A percentile compares a stretch with the other conserved stretches of the same genome.
Conservation (phyloP, 2,113 vertebrate genomes). For the Ceyx cyanopectus region DNA sequence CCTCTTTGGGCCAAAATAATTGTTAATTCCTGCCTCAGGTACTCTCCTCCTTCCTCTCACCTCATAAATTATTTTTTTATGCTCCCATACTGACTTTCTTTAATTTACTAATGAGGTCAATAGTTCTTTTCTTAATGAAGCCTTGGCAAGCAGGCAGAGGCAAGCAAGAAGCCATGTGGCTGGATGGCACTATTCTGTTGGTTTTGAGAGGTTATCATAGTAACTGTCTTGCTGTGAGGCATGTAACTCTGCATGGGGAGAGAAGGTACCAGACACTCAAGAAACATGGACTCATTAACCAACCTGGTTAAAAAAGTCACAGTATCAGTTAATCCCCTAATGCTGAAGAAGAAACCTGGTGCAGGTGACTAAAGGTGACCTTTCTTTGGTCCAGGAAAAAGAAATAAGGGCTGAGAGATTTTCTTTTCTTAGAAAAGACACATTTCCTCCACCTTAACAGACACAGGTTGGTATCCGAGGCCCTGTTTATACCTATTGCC, state of each 20-base stretch:
- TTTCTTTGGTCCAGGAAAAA: not conserved
- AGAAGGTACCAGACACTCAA: not conserved
- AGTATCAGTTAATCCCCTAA: not conserved
- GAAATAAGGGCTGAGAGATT: not conserved
- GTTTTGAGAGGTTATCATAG: accelerated
- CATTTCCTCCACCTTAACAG: not conserved
- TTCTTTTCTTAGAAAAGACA: not conserved
- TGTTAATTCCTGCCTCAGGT: not conserved
- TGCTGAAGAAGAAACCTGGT: not conserved
- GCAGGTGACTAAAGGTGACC: accelerated
- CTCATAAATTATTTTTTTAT: not conserved
- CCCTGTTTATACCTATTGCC: not conserved
- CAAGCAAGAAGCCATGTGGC: not conserved
- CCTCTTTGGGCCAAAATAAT: not conserved
- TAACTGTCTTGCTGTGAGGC: not conserved
- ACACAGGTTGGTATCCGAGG: not conserved
- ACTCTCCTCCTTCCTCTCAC: not conserved
- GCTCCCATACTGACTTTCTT: not conserved
- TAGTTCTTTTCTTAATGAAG: not conserved
- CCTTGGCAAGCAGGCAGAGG: not conserved
- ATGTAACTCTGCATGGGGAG: not conserved
- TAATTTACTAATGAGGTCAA: not conserved
- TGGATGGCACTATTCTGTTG: not conserved
- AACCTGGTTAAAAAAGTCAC: not conserved
- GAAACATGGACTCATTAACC: not conserved